Percentiles rank a stretch among this genome's conserved stretches.
Evolutionary conservation across 2,888 invertebrate genomes (phyloP).

Genomic region (Nemurella pictetii): DNA sequence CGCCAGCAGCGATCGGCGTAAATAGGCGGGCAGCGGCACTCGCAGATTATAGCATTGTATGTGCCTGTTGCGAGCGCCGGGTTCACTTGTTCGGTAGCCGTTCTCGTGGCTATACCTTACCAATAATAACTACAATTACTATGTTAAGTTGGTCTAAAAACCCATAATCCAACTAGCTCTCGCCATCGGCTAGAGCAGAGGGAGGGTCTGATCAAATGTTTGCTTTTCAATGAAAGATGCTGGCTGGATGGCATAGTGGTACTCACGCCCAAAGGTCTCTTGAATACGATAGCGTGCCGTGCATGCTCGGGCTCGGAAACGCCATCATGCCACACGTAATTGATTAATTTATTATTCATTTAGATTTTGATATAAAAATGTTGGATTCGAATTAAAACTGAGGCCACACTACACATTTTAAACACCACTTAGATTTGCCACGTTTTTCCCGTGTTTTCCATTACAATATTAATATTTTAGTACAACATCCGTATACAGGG

Average conservation of each 20-base stretch:
- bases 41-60: slow-evolving; percentile 7
- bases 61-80: background rate
- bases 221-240: slow-evolving; percentile 1
- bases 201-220: slow-evolving; percentile 24
- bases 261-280: background rate
- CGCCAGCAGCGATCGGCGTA: background rate
- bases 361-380: background rate
- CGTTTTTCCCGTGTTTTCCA: background rate
- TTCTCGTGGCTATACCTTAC: slow-evolving; percentile 21
- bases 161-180: slow-evolving; percentile 3
- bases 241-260: background rate
- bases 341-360: background rate
- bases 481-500: background rate
- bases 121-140: slow-evolving; percentile 33
- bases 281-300: background rate
- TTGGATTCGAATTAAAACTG: background rate
- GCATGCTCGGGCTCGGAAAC: background rate
- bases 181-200: slow-evolving; percentile 19
- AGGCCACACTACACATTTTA: background rate
- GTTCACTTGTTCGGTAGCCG: slow-evolving; percentile 3
- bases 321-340: background rate
- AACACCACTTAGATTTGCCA: background rate
- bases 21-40: background rate
- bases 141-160: slow-evolving; percentile 28
- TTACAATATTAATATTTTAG: background rate